Evolutionary conservation across 1,140 invertebrate species (phyloP), one percentile per base, ranked within the genome.

Genomic region (Drosophila auraria): DNA sequence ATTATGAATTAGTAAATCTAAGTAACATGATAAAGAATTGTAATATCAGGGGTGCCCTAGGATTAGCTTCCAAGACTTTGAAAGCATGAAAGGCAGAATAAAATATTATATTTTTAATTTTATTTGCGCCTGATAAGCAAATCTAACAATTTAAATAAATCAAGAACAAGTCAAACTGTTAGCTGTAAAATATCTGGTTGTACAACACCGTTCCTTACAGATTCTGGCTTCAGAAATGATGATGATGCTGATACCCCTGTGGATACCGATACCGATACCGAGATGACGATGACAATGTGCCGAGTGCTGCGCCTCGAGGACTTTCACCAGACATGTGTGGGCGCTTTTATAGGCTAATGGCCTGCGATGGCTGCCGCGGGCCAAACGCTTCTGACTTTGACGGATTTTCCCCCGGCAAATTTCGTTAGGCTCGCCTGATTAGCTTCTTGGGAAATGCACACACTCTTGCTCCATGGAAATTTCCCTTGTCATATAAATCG

Each of bases 401-500:
- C 68, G 65, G 61, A 83, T 87, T 87, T 80, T 65, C 36, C 20
- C 33, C 11, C 36, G 42, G 71, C 47, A 87, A 79, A 82, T 77
- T 83, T 77, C 53, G 66, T 68, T 68, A 80, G 76, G 51, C 71
- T 71, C 80, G 83, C 80, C 66, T 79, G 82, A 86, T 86, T 86
- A 86, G 64, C 74, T 80, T 77, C 40, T 25, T 27, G 47, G 47
- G 44, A 50, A 62, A 78, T 78, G 30, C 27, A 40, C n/a, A 59
- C 6, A 17, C 14, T 14, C 30, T 20, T 38, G 53, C 38, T 23
- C 30, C 17, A 1, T 40, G 45, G 36, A 42, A n/a, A 15, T 62
- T 60, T 44, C 25, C 51, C 45, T 44, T 45, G 49, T 58, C 70
- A 74, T 73, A 59, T 66, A 33, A 33, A 15, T 20, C n/a, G 23